These are phyloP conservation scores for Alligator sinensis DNA, from an alignment of 2,113 vertebrate species.

Conservation along the genomic window DNA sequence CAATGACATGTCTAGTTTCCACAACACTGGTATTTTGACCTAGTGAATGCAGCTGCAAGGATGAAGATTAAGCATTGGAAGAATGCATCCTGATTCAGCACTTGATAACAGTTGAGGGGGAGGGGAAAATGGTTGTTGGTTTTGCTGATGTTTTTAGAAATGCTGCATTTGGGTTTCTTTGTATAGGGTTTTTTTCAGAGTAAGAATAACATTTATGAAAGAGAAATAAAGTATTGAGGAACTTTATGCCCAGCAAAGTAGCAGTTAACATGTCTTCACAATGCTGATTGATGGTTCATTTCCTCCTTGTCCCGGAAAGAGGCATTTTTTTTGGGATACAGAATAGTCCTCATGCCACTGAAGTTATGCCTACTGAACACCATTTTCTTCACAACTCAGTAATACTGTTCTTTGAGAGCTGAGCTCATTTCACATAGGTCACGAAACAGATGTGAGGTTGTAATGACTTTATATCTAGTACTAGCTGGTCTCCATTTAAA, in stretches of 20 bases:
- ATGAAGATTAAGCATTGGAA: not conserved
- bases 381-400: not conserved
- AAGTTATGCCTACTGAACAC: not conserved
- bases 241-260: not conserved
- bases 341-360: not conserved
- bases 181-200: not conserved
- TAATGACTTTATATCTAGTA: not conserved
- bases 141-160: not conserved
- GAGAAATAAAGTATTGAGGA: not conserved
- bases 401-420: not conserved
- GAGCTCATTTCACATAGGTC: not conserved
- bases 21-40: conserved; percentile 10
- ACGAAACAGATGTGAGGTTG: not conserved
- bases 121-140: not conserved
- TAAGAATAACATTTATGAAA: not conserved
- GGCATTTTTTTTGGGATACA: not conserved
- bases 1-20: conserved; percentile 20
- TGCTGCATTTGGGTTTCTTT: not conserved
- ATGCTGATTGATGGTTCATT: not conserved
- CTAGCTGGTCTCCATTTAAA: no score
- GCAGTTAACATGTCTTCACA: not conserved
- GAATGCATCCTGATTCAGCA: not conserved
- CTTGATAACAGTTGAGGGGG: not conserved
- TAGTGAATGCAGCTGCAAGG: not conserved
- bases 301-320: not conserved